Base-by-base conservation (phyloP, 2,888 invertebrate genomes). In the Melanchra persicariae region DNA sequence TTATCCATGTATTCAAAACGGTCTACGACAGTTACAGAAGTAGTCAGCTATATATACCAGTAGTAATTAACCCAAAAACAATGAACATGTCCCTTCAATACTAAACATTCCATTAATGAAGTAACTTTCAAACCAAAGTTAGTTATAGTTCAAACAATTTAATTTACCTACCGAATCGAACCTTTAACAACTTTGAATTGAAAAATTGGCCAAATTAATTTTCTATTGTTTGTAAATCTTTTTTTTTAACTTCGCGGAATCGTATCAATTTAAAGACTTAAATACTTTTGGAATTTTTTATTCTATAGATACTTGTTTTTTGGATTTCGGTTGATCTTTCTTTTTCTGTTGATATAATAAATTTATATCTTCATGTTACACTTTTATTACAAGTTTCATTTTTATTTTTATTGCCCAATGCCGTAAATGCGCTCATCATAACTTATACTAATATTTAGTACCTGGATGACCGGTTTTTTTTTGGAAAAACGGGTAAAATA, bases 91-190 rank as follows among this genome's bases (percentile, higher is more conserved):
- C 37, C 22, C 17, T 15, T 40, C 12, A 43, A 63, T 61, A 17
- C 37, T 17, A 19, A 65, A 57, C 40, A 57, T 49, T 73, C 74
- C 43, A 60, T 34, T 74, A 66, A 69, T 68, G 45, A 79, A 75
- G 54, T 64, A 65, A 79, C 64, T 79, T 79, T 40, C 34, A 17
- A 74, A 66, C 45, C n/a, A 62, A 47, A 69, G 45, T 74, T 69
- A 24, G 34, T 34, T 15, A 62, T 30, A 34, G 37, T 52, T 12
- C 43, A 15, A 73, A 26, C 37, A 74, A 74, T 69, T 78, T 55
- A 61, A 70, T 71, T 64, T 60, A 30, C 43, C 12, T 17, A 54
- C 45, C 9, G 54, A 54, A 73, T 40, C 1, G 9, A 51, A 34
- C 34, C 10, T 30, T 45, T 12, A 22, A 57, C 15, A 22, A 57